Evolutionary conservation across 2,797 vertebrate species (phyloP), one percentile per base, ranked within the genome.

Genomic region (Crax fasciolata): DNA sequence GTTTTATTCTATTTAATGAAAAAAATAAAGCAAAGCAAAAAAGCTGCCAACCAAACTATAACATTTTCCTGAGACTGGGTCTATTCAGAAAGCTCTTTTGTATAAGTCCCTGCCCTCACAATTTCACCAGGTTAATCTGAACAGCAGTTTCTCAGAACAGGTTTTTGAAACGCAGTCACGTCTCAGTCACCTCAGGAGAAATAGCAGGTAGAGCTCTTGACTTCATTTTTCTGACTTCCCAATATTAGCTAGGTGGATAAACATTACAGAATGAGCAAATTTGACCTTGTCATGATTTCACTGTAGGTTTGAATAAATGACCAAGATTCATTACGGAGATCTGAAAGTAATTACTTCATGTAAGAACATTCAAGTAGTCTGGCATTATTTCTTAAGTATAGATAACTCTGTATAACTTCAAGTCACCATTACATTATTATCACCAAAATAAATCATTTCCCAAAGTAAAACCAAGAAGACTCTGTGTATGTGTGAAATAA

Each of bases 221-320:
- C 77, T 91, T 93, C 7, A 41, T 86, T 89, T 92, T 81, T 55
- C 71, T 80, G 71, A 67, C 13, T 74, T 90, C 72, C 30, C 16
- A 21, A 14, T 79, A 39, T 21, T 65, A 82, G 71, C 2, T 5
- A 85, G 57, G 35, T 79, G 62, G 28, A 27, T 78, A 77, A 90
- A 77, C 57, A 67, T 59, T 83, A 59, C 11, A 49, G 61, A 96
- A 77, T 52, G 35, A 93, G 8, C 30, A 92, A 82, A 79, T 67
- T 65, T 89, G 48, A 89, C 57, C 65, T 80, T 85, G 63, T 57
- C 10, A 41, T 77, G 27, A 17, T 79, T 70, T 16, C n/a, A 44
- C 39, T 67, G 20, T 70, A 59, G 10, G 21, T 49, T 76, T 79
- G 39, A 87, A 23, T 71, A 68, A 78, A 51, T 90, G 85, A 57